A percentile compares a stretch with the other conserved stretches of the same genome.
These are phyloP conservation scores for Cephus rjabovi DNA, from an alignment of 2,888 invertebrate genomes.

Conservation along the genomic window DNA sequence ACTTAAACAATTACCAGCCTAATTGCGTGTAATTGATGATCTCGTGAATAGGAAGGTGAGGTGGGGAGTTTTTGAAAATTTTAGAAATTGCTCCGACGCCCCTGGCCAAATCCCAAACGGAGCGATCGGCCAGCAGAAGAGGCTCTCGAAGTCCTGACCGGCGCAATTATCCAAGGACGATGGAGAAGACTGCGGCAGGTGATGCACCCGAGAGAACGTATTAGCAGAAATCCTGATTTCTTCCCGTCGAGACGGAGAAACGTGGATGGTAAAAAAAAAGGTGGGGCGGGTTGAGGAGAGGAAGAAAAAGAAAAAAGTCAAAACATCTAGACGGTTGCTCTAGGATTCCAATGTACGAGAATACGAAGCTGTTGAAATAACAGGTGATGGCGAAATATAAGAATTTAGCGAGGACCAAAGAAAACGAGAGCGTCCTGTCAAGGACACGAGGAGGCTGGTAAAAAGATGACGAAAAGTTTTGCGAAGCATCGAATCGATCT, in stretches of 20 bases:
- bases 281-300: not conserved
- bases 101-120: slow-evolving; percentile 28
- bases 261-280: not conserved
- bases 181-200: slow-evolving; percentile 53
- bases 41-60: slow-evolving; percentile 18
- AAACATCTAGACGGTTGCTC: not conserved
- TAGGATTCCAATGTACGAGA: not conserved
- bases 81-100: slow-evolving; percentile 31
- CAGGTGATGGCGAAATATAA: not conserved
- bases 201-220: slow-evolving; percentile 49
- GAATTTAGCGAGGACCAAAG: not conserved
- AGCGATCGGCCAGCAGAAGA: slow-evolving; percentile 20
- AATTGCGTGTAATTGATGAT: slow-evolving; percentile 34
- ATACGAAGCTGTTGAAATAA: not conserved
- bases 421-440: not conserved
- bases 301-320: not conserved
- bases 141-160: slow-evolving; percentile 30
- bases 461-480: not conserved
- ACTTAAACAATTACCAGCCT: slow-evolving; percentile 16
- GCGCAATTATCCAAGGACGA: slow-evolving; percentile 61
- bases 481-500: not conserved
- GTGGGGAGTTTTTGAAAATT: slow-evolving; percentile 30
- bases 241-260: slow-evolving; percentile 24
- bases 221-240: slow-evolving; percentile 54
- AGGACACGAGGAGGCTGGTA: not conserved